These are phyloP conservation scores for Brachionus asplanchnoidis DNA, from an alignment of 1,140 invertebrate species.

Conservation along the genomic window DNA sequence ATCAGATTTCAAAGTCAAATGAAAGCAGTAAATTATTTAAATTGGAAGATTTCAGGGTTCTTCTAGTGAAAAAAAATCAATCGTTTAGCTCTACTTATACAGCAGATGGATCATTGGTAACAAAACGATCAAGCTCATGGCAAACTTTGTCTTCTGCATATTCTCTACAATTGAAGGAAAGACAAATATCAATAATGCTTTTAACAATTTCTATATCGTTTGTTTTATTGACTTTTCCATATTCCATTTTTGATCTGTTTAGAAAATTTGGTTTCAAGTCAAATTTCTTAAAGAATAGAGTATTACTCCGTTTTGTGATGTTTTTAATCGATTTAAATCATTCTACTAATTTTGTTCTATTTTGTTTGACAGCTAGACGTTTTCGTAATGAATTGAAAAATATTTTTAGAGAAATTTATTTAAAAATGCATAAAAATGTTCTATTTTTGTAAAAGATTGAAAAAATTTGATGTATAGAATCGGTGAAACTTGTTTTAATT, in stretches of 20 bases:
- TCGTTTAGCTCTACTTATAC: neutral
- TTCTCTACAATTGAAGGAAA: neutral
- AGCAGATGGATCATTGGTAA: neutral
- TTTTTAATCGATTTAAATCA: constrained; percentile 39
- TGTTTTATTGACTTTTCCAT: constrained; percentile 20
- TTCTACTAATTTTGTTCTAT: constrained; percentile 37
- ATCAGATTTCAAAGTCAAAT: neutral
- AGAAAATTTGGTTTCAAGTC: constrained; percentile 6
- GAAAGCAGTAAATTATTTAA: neutral
- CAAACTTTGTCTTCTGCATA: neutral
- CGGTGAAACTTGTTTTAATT: neutral
- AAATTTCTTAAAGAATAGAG: neutral
- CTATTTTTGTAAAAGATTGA: neutral
- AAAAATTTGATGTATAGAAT: neutral
- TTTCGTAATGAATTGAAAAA: constrained; percentile 13
- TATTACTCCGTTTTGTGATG: neutral
- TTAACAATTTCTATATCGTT: constrained; percentile 29
- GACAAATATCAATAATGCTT: constrained; percentile 30
- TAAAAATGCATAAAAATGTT: neutral
- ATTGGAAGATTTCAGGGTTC: neutral
- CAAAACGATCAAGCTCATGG: neutral
- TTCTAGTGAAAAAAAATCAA: neutral
- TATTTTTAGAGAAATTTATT: neutral
- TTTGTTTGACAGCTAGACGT: constrained; percentile 4
- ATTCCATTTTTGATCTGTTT: constrained; percentile 1